Base-by-base conservation (phyloP, 30 jellyfish, hydroid and myxozoan species). In the Cassiopea xamachana region DNA sequence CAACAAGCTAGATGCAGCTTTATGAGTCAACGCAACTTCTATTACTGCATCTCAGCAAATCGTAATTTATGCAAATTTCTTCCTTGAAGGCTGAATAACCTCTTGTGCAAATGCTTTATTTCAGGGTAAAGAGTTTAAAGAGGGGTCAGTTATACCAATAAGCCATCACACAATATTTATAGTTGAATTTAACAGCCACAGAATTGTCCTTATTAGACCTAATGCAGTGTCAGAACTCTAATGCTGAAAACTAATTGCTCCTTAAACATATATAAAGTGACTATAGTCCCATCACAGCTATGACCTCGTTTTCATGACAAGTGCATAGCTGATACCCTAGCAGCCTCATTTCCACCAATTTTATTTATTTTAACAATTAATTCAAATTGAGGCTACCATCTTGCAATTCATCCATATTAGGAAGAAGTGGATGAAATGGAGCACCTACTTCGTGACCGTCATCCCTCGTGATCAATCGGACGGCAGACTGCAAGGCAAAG, bases 371-470 rank as follows among this genome's bases (percentile, higher is more conserved):
- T 82, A 46, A 10, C 17, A 47, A 55, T 84, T 43, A 18, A 17
- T 72, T 51, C 80, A 55, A 4, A 64, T 16, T 71, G 27, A 70
- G 90, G 95, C 95, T 88, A 88, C 95, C 95, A 79, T 88, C 62
- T 88, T 88, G 87, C 78, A 88, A 78, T 88, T 88, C 91, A 88
- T 88, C 90, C 87, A 69, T 81, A 83, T 76, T 90, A 90, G 97
- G 97, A 90, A 90, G 92, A 90, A 90, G 97, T 90, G 97, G 97
- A 90, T 90, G 97, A 90, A 90, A 69, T 90, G 97, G 97, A 90
- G 97, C 91, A 83, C 92, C 55, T 90, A 90, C 86, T 90, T 90
- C 86, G 97, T 90, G 82, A 80, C 97, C 60, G 93, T 84, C 88
- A 90, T 84, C 16, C 97, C 97, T 49, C 87, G 95, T 83, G 97